Percentiles rank a stretch among this genome's conserved stretches.
phyloP scores from a whole-genome alignment of 1,140 invertebrate species.

The Onthophagus taurus region DNA sequence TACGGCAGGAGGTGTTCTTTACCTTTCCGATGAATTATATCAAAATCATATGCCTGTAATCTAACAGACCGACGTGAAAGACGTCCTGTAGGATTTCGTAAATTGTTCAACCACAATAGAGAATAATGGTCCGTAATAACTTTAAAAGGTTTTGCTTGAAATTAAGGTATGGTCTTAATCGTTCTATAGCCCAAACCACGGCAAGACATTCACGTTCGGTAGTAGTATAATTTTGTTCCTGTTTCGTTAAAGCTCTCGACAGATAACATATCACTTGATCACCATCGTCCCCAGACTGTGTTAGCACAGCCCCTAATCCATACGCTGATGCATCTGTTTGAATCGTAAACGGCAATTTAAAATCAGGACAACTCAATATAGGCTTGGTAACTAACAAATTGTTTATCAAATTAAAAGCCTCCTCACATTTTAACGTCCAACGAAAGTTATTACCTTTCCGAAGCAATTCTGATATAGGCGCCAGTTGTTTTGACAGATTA shows the following conservation, averaged over 20 bases:
- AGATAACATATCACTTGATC: neutral
- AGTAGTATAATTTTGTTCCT: neutral
- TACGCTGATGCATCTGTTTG: neutral
- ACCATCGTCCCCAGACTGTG: too few relatives aligned
- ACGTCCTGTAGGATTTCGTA: neutral
- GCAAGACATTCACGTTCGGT: neutral
- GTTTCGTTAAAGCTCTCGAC: neutral
- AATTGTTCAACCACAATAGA: neutral
- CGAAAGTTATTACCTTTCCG: neutral
- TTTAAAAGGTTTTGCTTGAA: neutral
- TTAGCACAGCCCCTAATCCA: constrained; percentile 1
- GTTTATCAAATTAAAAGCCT: neutral
- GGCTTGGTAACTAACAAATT: neutral
- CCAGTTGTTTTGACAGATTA: neutral
- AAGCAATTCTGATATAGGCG: neutral
- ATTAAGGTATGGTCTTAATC: neutral
- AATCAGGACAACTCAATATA: neutral
- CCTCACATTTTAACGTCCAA: neutral
- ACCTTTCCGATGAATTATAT: neutral
- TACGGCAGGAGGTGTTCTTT: neutral
- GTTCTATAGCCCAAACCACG: neutral
- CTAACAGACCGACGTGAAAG: neutral
- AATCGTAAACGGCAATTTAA: neutral
- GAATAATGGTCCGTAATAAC: neutral
- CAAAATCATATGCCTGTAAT: neutral